Conservation (phyloP, 2,888 invertebrate species). For the Camponotus fellah region DNA sequence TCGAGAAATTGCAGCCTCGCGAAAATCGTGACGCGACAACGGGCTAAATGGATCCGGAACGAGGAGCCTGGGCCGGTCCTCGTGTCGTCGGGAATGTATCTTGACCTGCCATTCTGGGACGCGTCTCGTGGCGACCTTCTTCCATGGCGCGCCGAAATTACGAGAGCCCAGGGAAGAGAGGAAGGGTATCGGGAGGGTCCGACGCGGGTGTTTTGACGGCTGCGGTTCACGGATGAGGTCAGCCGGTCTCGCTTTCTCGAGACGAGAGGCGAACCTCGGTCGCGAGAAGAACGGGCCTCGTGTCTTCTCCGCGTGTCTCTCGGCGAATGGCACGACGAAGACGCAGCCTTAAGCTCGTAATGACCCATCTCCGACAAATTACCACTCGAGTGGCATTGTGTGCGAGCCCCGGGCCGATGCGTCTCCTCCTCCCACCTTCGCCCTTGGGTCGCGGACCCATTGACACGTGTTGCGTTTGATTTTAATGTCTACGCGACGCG, state of each 20-base stretch:
- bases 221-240: constrained; percentile 81
- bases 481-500: constrained; percentile 51
- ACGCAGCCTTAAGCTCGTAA: constrained; percentile 64
- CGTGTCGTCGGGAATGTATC: constrained; percentile 52
- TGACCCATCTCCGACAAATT: constrained; percentile 77
- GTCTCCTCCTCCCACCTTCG: constrained; percentile 57
- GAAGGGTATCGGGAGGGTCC: constrained; percentile 32
- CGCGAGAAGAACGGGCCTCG: constrained; percentile 66
- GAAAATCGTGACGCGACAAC: constrained; percentile 53
- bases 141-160: constrained; percentile 69
- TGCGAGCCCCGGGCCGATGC: constrained; percentile 69
- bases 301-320: constrained; percentile 63
- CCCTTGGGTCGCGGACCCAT: constrained; percentile 51
- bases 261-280: constrained; percentile 56
- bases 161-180: constrained; percentile 62
- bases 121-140: constrained; percentile 69
- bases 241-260: constrained; percentile 77
- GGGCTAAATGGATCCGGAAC: constrained; percentile 28
- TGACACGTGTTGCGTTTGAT: constrained; percentile 49
- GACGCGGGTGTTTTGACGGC: constrained; percentile 76
- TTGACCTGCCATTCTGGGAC: constrained; percentile 65
- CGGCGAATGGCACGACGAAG: constrained; percentile 30
- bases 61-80: constrained; percentile 32
- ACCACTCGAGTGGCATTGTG: constrained; percentile 77
- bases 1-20: constrained; percentile 46